These are phyloP conservation scores for Mormyrops attenuatus DNA, from an alignment of 2,797 vertebrate genomes.

Conservation along the genomic window DNA sequence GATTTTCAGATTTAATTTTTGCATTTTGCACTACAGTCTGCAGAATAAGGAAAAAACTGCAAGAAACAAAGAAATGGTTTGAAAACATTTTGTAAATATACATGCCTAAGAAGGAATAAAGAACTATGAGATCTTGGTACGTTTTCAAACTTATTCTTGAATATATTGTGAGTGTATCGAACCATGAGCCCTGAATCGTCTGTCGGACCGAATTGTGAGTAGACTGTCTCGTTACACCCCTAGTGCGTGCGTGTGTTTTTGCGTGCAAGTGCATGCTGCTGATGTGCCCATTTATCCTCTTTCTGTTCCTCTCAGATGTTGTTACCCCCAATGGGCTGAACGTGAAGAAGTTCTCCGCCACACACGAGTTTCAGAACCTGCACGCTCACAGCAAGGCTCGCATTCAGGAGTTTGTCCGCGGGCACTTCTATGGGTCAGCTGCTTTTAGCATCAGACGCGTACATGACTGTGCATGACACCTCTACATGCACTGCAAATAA, in stretches of 20 bases:
- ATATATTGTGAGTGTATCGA: not conserved
- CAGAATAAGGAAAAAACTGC: not conserved
- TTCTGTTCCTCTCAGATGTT: slow-evolving; percentile 60
- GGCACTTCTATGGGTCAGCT: slow-evolving; percentile 85
- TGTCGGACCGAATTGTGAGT: not conserved
- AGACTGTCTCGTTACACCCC: not conserved
- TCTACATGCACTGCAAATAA: not conserved
- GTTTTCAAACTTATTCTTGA: not conserved
- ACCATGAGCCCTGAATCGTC: not conserved
- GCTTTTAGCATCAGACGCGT: not conserved
- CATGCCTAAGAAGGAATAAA: not conserved
- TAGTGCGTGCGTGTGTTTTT: not conserved
- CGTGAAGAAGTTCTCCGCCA: slow-evolving; percentile 90
- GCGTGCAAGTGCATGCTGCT: not conserved
- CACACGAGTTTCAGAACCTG: slow-evolving; percentile 94
- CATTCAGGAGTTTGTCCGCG: slow-evolving; percentile 88
- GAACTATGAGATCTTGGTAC: not conserved
- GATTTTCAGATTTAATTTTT: not conserved
- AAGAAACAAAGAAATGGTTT: not conserved
- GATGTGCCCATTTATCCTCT: not conserved
- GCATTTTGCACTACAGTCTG: not conserved
- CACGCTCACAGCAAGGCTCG: slow-evolving; percentile 88
- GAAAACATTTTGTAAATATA: not conserved
- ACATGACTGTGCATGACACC: not conserved
- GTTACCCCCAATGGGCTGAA: slow-evolving; percentile 90